These are phyloP conservation scores for Apodemia duryi DNA, from an alignment of 2,888 invertebrate genomes.

Conservation along the genomic window DNA sequence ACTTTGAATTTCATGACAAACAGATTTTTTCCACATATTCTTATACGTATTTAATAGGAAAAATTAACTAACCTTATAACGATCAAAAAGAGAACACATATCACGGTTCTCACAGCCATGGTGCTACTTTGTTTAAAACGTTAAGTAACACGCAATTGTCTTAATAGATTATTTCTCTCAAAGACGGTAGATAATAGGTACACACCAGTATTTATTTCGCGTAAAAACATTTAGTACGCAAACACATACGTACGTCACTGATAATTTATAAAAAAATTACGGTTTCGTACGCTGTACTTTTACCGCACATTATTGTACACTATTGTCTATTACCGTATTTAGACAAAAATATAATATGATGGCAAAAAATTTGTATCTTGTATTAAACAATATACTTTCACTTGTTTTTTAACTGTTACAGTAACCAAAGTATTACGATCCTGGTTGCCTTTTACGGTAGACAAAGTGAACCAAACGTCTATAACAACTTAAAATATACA, in stretches of 20 bases:
- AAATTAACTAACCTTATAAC: slow-evolving; percentile 21
- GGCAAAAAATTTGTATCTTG: no score
- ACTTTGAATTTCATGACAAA: not conserved
- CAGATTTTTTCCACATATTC: not conserved
- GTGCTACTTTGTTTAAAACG: slow-evolving; percentile 16
- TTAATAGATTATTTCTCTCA: slow-evolving; percentile 1
- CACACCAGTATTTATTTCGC: not conserved
- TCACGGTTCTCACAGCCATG: slow-evolving; percentile 26
- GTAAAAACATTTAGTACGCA: not conserved
- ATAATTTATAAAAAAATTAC: no score
- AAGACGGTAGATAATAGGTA: not conserved
- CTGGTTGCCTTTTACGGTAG: no score
- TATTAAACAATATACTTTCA: no score
- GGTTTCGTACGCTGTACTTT: no score
- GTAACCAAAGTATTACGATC: no score
- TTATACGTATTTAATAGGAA: not conserved
- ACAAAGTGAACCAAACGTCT: no score
- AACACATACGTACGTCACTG: not conserved
- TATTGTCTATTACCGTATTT: no score
- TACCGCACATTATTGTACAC: no score
- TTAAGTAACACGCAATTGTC: slow-evolving; percentile 13
- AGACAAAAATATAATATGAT: no score
- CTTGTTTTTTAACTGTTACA: no score
- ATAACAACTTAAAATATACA: no score
- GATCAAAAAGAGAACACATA: slow-evolving; percentile 36